Evolutionary conservation across 53 echinoderm and acorn worm genomes (phyloP).

Genomic region (Holothuria scabra): DNA sequence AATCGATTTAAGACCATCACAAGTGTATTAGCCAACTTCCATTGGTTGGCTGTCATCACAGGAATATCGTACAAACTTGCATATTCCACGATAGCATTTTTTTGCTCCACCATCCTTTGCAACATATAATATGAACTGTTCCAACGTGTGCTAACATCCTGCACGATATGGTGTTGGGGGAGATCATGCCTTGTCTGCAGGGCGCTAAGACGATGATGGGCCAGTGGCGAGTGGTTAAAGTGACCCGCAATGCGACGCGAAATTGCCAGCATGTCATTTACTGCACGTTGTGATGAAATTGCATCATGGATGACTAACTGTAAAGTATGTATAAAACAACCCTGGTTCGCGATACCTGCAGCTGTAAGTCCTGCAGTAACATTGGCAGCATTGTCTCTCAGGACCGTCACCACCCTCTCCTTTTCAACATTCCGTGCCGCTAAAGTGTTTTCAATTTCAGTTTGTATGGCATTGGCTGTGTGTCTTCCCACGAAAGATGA

Average conservation of each 20-base stretch:
- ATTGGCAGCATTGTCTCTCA: slow-evolving; percentile 49
- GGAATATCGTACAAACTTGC: slow-evolving; percentile 40
- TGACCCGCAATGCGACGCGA: slow-evolving; percentile 27
- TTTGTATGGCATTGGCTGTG: slow-evolving; percentile 35
- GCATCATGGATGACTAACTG: slow-evolving; percentile 37
- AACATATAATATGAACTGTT: slow-evolving; percentile 35
- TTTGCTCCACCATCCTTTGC: background rate
- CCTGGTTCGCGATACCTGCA: slow-evolving; percentile 18
- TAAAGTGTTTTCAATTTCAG: slow-evolving; percentile 23
- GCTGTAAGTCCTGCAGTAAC: background rate
- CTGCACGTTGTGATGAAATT: background rate
- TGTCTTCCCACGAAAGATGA: slow-evolving; percentile 33
- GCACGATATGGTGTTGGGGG: slow-evolving; percentile 23
- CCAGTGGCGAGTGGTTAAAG: slow-evolving; percentile 40
- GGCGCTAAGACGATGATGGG: background rate
- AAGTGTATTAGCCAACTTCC: slow-evolving; percentile 18
- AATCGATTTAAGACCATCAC: slow-evolving; percentile 17
- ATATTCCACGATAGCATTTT: slow-evolving; percentile 33
- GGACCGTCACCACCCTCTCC: slow-evolving; percentile 23
- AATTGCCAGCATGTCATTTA: slow-evolving; percentile 38
- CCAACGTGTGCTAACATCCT: slow-evolving; percentile 38
- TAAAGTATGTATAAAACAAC: slow-evolving; percentile 45
- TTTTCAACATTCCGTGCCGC: slow-evolving; percentile 32
- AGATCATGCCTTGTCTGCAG: slow-evolving; percentile 19
- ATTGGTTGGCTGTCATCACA: slow-evolving; percentile 31